These are phyloP conservation scores for Nymphalis c-album DNA, from an alignment of 2,888 invertebrate species.

Conservation along the genomic window DNA sequence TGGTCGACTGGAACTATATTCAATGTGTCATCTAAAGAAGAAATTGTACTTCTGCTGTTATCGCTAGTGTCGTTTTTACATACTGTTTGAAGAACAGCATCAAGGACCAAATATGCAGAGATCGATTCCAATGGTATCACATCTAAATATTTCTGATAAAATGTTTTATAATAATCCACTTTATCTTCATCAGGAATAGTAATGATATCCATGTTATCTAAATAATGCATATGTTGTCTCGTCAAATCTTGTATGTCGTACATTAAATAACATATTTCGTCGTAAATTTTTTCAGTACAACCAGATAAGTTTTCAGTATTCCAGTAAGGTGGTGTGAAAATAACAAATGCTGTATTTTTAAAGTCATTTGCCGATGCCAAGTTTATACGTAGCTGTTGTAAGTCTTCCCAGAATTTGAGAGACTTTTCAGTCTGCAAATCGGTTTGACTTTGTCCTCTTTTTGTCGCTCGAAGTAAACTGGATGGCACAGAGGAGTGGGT, in stretches of 20 bases:
- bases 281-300: constrained; percentile 70
- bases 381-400: constrained; percentile 62
- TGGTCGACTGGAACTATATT: constrained; percentile 43
- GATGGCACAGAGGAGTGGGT: constrained; percentile 53
- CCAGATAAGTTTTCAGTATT: constrained; percentile 55
- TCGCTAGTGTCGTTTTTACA: constrained; percentile 44
- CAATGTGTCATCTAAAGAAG: constrained; percentile 39
- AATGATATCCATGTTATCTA: constrained; percentile 70
- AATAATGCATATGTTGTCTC: constrained; percentile 71
- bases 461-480: constrained; percentile 53
- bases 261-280: constrained; percentile 74
- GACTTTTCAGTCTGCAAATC: constrained; percentile 60
- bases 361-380: constrained; percentile 54
- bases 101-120: constrained; percentile 63
- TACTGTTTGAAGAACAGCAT: constrained; percentile 60
- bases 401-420: constrained; percentile 63
- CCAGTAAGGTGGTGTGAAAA: constrained; percentile 70
- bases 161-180: constrained; percentile 43
- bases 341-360: constrained; percentile 69
- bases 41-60: constrained; percentile 48
- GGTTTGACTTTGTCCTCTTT: constrained; percentile 68
- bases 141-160: constrained; percentile 51
- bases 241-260: constrained; percentile 79
- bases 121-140: constrained; percentile 64
- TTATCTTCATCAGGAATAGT: constrained; percentile 51